Base-by-base conservation (phyloP, 2,797 vertebrate genomes). In the Lithobates sylvaticus region DNA sequence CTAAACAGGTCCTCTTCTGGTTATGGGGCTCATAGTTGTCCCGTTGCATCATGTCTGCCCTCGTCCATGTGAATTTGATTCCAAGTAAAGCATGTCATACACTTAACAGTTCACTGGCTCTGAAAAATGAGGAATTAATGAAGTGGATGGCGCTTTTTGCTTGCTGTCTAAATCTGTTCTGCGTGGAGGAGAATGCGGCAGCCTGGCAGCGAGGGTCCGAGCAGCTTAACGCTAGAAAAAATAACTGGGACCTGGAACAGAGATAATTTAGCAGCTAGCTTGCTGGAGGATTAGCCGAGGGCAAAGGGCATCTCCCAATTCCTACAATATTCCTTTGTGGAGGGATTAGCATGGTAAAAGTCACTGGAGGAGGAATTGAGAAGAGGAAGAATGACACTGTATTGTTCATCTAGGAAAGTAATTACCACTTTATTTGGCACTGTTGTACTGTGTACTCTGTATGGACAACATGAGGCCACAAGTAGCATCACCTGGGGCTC, bases 41-140 rank as follows among this genome's bases (percentile, higher is more conserved):
- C 89, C 91, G 89, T 92, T 93, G 92, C 91, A 91, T 94, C 75
- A 79, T 89, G 89, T 92, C 92, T 92, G 90, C 93, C 95, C 91
- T 89, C 92, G 94, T 95, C 94, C 91, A 69, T 88, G 83, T 93
- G 92, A 96, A 93, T 95, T 96, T 92, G 90, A 93, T 91, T 92
- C 93, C 90, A 89, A 91, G 86, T 94, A 95, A 95, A 96, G 91
- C 93, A 85, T 88, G 88, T 88, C 87, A 54, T 92, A 91, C 91
- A 93, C 90, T 96, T 95, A 96, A 95, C 94, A 95, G 96, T 94
- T 94, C 92, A 96, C 83, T 92, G 94, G 88, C 84, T 93, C 89
- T 87, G 94, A 91, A 97, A 96, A 96, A 95, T 93, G 93, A 92
- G 79, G 90, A 92, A 88, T 93, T 93, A 94, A 93, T 93, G 88